These are phyloP conservation scores for Cavia porcellus DNA, from an alignment of 2,113 vertebrate genomes.

Conservation along the genomic window DNA sequence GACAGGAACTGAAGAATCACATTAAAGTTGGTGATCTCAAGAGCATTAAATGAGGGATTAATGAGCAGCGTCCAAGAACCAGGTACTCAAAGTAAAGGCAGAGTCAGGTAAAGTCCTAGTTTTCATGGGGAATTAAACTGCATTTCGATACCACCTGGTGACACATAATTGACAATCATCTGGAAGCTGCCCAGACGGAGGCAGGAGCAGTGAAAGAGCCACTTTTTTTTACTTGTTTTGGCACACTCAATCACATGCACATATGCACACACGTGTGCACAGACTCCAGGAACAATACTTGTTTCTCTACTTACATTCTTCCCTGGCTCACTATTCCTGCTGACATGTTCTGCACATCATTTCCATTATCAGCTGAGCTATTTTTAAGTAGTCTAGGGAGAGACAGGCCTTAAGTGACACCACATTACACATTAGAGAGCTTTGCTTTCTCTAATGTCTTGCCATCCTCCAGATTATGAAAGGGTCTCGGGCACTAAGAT, in stretches of 20 bases:
- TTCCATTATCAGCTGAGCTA: not conserved
- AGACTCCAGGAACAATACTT: not conserved
- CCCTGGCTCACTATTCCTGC: not conserved
- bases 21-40: not conserved
- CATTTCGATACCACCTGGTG: slow-evolving; percentile 41
- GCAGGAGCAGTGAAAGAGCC: not conserved
- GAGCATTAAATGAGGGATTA: not conserved
- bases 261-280: not conserved
- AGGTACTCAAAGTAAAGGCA: not conserved
- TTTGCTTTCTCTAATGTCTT: not conserved
- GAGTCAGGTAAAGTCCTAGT: slow-evolving; percentile 54
- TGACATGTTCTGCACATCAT: not conserved
- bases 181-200: not conserved
- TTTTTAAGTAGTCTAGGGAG: not conserved
- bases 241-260: not conserved
- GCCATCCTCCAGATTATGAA: not conserved
- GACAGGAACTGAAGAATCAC: not conserved
- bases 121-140: slow-evolving; percentile 67
- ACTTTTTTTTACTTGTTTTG: not conserved
- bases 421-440: not conserved
- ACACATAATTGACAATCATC: not conserved
- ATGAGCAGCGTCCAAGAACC: slow-evolving; percentile 6
- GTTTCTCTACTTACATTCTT: not conserved
- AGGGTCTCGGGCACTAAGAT: not conserved
- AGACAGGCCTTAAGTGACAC: not conserved